A percentile compares a stretch with the other conserved stretches of the same genome.
Evolutionary conservation across 2,888 invertebrate genomes (phyloP).

Genomic region (Galeopsomyia nigrocyanea): DNA sequence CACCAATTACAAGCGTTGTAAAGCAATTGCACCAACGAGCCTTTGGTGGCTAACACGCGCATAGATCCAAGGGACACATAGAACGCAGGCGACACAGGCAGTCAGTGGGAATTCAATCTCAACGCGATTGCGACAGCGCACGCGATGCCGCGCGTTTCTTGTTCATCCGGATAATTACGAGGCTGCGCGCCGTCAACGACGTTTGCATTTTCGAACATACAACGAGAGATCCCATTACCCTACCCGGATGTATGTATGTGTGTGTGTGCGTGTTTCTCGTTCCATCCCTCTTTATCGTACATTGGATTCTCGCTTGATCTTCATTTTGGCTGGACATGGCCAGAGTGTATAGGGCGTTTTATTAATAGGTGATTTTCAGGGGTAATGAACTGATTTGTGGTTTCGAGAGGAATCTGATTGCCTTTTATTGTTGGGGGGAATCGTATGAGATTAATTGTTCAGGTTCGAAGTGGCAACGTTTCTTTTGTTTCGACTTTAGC

Average conservation of each 20-base stretch:
- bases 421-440: not conserved
- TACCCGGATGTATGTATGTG: not conserved
- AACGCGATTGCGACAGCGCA: not conserved
- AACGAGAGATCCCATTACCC: slow-evolving; percentile 15
- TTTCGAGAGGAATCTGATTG: not conserved
- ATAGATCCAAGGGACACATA: no score
- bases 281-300: slow-evolving; percentile 3
- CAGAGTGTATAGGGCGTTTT: slow-evolving; percentile 16
- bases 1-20: no score
- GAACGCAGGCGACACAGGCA: no score
- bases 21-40: no score
- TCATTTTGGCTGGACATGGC: slow-evolving; percentile 15
- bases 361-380: slow-evolving; percentile 22
- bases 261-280: not conserved
- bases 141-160: not conserved
- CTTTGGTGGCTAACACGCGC: no score
- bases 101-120: no score
- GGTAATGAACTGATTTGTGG: slow-evolving; percentile 17
- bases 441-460: no score
- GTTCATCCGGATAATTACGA: not conserved
- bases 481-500: no score
- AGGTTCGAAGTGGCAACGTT: no score
- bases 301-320: slow-evolving; percentile 19
- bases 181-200: slow-evolving; percentile 9
- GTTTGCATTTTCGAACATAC: slow-evolving; percentile 20